Conservation (phyloP, 2,113 vertebrate species). For the Ameiurus melas region DNA sequence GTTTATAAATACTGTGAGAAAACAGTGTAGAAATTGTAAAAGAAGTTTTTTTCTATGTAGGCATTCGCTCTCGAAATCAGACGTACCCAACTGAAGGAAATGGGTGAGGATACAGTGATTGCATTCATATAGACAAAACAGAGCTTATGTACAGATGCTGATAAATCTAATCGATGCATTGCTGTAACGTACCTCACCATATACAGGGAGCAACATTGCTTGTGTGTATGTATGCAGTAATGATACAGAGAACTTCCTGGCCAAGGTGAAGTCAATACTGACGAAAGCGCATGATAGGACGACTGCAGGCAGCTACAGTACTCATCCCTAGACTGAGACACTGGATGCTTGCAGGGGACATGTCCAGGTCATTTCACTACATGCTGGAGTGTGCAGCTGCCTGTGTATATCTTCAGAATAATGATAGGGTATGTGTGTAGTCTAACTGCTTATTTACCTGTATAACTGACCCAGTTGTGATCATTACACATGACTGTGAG, state of each 20-base stretch:
- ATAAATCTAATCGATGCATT: neutral
- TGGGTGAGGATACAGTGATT: neutral
- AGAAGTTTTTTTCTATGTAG: no score
- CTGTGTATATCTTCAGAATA: neutral
- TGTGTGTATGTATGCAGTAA: neutral
- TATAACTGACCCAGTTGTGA: no score
- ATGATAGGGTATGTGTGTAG: conserved; percentile 35
- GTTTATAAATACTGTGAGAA: no score
- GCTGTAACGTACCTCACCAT: neutral
- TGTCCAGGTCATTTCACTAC: conserved; percentile 41
- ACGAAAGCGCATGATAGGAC: neutral
- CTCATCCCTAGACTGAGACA: conserved; percentile 38
- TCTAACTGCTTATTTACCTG: neutral
- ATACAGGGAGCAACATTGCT: neutral
- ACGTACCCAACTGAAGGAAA: neutral
- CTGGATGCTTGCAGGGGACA: conserved; percentile 42
- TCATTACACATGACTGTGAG: neutral
- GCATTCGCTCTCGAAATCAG: neutral
- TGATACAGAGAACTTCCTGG: neutral
- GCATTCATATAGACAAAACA: no score
- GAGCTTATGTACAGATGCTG: neutral
- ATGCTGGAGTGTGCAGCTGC: conserved; percentile 44
- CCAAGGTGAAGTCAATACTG: neutral
- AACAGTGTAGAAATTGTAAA: no score
- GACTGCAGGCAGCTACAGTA: conserved; percentile 23